Conservation (phyloP, 2,113 vertebrate species). For the Cephalopholis sonnerati region DNA sequence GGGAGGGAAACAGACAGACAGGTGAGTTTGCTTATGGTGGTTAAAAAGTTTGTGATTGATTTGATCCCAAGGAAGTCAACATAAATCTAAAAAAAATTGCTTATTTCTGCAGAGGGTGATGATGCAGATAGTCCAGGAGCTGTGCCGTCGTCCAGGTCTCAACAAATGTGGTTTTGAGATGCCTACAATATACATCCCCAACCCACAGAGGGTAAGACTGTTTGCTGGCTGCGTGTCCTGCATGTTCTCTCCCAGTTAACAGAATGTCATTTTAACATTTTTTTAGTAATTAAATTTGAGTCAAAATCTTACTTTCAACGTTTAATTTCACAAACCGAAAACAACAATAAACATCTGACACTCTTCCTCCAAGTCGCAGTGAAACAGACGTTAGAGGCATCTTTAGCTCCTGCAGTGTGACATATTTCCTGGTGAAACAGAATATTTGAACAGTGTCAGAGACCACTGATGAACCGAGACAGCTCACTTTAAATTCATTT, state of each 20-base stretch:
- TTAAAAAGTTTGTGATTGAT: not conserved
- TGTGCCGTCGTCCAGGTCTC: slow-evolving; percentile 87
- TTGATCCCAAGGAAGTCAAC: not conserved
- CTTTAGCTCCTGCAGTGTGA: no score
- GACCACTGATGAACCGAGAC: no score
- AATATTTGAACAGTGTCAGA: no score
- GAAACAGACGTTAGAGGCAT: no score
- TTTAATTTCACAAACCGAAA: not conserved
- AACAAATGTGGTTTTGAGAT: slow-evolving; percentile 90
- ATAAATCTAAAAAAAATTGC: not conserved
- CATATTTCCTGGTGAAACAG: no score
- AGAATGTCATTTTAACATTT: not conserved
- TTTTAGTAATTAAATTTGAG: not conserved
- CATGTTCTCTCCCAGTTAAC: not conserved
- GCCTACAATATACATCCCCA: slow-evolving; percentile 88
- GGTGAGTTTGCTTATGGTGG: slow-evolving; percentile 40
- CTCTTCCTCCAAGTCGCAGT: not conserved
- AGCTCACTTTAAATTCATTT: no score
- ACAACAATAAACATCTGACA: not conserved
- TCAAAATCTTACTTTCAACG: not conserved
- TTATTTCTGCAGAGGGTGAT: slow-evolving; percentile 83
- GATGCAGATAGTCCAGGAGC: slow-evolving; percentile 90
- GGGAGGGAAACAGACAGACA: slow-evolving; percentile 86
- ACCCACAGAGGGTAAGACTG: slow-evolving; percentile 83
- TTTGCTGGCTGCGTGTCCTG: not conserved